phyloP scores from a whole-genome alignment of 2,888 invertebrate species.

The Zaprionus obscuricornis region DNA sequence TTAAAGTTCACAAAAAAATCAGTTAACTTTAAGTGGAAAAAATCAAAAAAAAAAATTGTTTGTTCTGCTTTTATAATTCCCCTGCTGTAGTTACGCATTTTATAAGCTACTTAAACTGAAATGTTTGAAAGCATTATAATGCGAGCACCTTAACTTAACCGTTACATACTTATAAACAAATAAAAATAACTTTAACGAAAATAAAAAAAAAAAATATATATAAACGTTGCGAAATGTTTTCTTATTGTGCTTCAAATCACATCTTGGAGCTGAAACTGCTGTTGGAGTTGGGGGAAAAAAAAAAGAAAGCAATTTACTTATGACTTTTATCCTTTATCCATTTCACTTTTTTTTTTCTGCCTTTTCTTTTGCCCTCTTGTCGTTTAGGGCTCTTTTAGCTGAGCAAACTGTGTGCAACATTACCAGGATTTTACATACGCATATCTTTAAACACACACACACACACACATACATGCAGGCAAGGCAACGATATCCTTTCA shows the following conservation, averaged over 20 bases:
- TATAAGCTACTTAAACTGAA: neutral
- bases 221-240: slow-evolving; percentile 11
- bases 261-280: slow-evolving; percentile 52
- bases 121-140: neutral
- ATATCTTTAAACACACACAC: slow-evolving; percentile 19
- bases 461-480: no score
- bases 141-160: neutral
- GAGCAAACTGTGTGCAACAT: slow-evolving; percentile 42
- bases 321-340: slow-evolving; percentile 65
- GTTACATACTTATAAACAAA: slow-evolving; percentile 18
- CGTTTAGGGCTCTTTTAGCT: slow-evolving; percentile 51
- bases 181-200: slow-evolving; percentile 18
- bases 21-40: no score
- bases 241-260: slow-evolving; percentile 33
- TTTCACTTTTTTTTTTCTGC: no score
- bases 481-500: no score
- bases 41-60: no score
- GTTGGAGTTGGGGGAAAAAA: neutral
- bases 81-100: no score
- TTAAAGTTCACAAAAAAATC: no score
- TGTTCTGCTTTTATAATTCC: no score
- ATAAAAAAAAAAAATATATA: neutral
- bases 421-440: slow-evolving; percentile 55
- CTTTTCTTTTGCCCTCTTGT: no score
- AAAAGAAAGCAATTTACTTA: slow-evolving; percentile 63